Percentiles rank a stretch among this genome's conserved stretches.
These are phyloP conservation scores for Dioctria rufipes DNA, from an alignment of 2,888 invertebrate genomes.

Conservation along the genomic window DNA sequence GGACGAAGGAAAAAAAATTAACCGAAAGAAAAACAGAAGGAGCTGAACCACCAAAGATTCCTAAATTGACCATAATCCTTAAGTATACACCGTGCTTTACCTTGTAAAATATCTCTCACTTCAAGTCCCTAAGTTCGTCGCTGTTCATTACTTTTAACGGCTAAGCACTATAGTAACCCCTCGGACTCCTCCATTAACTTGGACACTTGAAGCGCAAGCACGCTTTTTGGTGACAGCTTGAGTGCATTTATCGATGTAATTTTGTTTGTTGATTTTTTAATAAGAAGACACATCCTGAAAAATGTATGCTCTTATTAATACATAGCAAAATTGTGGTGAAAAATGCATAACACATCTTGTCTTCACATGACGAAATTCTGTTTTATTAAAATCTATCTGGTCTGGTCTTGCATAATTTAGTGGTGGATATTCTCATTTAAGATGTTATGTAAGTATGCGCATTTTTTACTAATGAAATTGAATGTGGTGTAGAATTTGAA, in stretches of 20 bases:
- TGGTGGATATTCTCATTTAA: no score
- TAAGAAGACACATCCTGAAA: no score
- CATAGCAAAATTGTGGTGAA: no score
- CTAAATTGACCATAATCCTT: conserved; percentile 48
- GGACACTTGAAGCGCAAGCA: neutral
- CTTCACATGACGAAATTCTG: no score
- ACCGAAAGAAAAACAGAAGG: neutral
- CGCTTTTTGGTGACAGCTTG: neutral
- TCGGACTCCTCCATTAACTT: conserved; percentile 2
- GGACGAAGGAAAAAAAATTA: conserved; percentile 16
- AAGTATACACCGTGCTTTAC: conserved; percentile 35
- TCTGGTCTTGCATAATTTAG: no score
- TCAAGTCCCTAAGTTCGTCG: conserved; percentile 43
- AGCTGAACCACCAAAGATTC: conserved; percentile 39
- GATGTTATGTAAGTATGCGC: no score
- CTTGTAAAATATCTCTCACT: conserved; percentile 41
- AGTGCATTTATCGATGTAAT: conserved; percentile 44
- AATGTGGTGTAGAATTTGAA: no score
- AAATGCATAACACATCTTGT: no score
- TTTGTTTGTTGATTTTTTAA: no score
- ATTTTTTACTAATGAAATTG: no score
- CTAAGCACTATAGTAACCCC: conserved; percentile 18
- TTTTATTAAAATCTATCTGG: no score
- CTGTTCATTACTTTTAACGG: conserved; percentile 47
- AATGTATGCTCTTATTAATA: no score